Conservation (phyloP, 2,797 vertebrate species). For the Chloroceryle amazona region DNA sequence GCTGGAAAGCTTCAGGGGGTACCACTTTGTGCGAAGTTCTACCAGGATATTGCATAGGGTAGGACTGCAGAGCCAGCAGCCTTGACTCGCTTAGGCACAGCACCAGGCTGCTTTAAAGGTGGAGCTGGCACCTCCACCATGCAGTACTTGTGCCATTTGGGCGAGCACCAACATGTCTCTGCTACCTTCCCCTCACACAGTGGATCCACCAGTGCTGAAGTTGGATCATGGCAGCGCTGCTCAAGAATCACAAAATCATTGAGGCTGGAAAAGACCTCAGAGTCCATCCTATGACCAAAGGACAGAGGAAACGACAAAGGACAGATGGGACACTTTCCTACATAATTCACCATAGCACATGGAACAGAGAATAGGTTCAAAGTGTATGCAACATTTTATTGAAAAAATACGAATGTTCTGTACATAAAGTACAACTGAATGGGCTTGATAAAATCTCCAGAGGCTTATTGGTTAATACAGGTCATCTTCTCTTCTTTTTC, state of each 20-base stretch:
- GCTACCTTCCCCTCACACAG: not conserved
- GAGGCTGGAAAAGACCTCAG: too few relatives aligned
- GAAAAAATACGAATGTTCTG: slow-evolving; percentile 71
- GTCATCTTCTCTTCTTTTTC: slow-evolving; percentile 20
- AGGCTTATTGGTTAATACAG: slow-evolving; percentile 51
- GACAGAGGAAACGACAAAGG: not conserved
- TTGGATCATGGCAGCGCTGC: not conserved
- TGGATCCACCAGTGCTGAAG: accelerated
- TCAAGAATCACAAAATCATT: too few relatives aligned
- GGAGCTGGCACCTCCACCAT: not conserved
- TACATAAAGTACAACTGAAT: slow-evolving; percentile 69
- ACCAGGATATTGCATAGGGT: accelerated
- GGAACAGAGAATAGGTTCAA: not conserved
- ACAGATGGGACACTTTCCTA: not conserved
- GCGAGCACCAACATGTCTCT: not conserved
- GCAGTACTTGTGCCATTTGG: accelerated
- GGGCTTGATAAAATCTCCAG: slow-evolving; percentile 49
- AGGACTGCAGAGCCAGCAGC: not conserved
- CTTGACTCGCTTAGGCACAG: not conserved
- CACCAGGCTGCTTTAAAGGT: not conserved
- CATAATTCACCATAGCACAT: not conserved
- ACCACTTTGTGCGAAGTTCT: accelerated
- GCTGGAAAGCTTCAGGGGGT: accelerated
- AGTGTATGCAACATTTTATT: slow-evolving; percentile 76
- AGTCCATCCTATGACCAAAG: too few relatives aligned